phyloP scores from a whole-genome alignment of 2,797 vertebrate species.

The Lacerta agilis region DNA sequence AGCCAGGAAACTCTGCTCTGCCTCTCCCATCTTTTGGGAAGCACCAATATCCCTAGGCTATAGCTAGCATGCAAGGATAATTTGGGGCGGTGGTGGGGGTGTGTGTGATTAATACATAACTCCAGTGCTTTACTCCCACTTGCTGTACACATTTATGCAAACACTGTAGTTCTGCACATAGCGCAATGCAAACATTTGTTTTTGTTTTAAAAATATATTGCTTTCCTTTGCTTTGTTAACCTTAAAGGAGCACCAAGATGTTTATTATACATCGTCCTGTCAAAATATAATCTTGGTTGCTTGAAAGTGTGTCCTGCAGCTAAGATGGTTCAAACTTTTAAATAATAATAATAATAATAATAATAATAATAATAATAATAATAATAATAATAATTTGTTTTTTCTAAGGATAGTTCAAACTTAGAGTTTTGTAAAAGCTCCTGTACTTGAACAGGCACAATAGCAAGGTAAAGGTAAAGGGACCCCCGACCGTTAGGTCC shows the following conservation, averaged over 20 bases:
- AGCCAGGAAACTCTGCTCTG: conserved; percentile 44
- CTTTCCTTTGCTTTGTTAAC: not conserved
- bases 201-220: not conserved
- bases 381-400: too few species aligned
- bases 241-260: not conserved
- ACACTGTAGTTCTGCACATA: not conserved
- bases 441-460: not conserved
- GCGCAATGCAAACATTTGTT: not conserved
- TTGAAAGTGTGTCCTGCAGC: not conserved
- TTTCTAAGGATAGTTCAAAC: too few species aligned
- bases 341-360: too few species aligned
- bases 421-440: not conserved
- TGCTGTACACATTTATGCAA: not conserved
- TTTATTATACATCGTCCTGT: not conserved
- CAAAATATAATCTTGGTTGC: not conserved
- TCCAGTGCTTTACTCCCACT: conserved; percentile 3
- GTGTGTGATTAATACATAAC: not conserved
- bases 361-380: too few species aligned
- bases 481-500: too few species aligned
- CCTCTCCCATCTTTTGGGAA: conserved; percentile 45
- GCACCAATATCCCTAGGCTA: conserved; percentile 27
- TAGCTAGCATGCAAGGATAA: not conserved
- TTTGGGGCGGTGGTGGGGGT: not conserved
- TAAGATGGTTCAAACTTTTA: not conserved
- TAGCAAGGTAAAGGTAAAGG: not conserved